A percentile compares a stretch with the other conserved stretches of the same genome.
phyloP scores from a whole-genome alignment of 2,113 vertebrate species.

The Vombatus ursinus region DNA sequence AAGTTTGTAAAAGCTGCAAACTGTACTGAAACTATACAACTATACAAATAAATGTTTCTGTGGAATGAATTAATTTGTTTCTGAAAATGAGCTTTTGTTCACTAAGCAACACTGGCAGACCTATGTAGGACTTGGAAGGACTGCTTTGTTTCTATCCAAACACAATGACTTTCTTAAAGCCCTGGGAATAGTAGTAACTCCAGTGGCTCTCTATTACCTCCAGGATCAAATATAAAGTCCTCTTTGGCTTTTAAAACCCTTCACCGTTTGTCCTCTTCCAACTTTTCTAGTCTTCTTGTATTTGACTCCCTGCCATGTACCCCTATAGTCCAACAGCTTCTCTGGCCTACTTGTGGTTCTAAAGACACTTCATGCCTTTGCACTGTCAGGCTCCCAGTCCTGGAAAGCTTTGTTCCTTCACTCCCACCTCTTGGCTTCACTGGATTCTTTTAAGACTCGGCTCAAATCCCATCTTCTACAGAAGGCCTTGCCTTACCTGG shows the following conservation, averaged over 20 bases:
- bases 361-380: background rate
- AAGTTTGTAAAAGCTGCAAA: constrained; percentile 1
- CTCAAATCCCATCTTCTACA: background rate
- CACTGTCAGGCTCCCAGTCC: background rate
- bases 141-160: constrained; percentile 22
- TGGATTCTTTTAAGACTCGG: background rate
- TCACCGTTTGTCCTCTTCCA: background rate
- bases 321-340: background rate
- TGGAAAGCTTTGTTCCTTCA: background rate
- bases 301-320: background rate
- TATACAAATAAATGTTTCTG: background rate
- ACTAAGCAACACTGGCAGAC: constrained; percentile 24
- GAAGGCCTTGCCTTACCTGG: background rate
- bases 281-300: background rate
- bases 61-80: constrained; percentile 8
- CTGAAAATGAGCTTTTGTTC: constrained; percentile 11
- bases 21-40: constrained; percentile 13
- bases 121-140: background rate
- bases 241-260: background rate
- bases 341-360: background rate
- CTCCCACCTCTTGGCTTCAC: background rate
- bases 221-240: background rate
- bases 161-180: constrained; percentile 21
- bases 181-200: background rate
- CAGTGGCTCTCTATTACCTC: background rate